Evolutionary conservation across 2,797 vertebrate genomes (phyloP).

Genomic region (Karalla daura): DNA sequence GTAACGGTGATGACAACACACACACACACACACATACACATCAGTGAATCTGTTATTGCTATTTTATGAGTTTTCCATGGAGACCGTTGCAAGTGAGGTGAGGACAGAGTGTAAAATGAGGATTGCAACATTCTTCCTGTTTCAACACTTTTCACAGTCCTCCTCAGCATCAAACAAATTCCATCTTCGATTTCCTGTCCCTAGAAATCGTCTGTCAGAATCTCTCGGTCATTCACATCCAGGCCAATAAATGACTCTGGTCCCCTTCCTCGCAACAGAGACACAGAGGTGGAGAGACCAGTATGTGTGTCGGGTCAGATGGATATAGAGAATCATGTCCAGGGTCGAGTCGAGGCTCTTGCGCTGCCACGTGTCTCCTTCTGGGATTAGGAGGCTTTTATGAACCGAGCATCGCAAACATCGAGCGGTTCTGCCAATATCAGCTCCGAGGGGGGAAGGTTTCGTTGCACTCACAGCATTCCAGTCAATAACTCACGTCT

Average conservation of each 20-base stretch:
- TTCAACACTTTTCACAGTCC: constrained; percentile 38
- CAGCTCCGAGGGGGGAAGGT: constrained; percentile 6
- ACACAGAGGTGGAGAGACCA: background rate
- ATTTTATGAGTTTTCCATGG: constrained; percentile 17
- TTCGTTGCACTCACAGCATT: constrained; percentile 12
- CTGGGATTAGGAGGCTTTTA: constrained; percentile 35
- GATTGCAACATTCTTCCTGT: constrained; percentile 55
- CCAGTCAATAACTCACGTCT: constrained; percentile 13
- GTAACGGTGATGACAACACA: constrained; percentile 2
- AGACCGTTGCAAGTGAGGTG: constrained; percentile 3
- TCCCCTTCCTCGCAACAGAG: background rate
- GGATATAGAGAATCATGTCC: constrained; percentile 13
- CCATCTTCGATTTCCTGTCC: constrained; percentile 46
- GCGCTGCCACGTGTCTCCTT: constrained; percentile 47
- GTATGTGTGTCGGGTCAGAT: constrained; percentile 4
- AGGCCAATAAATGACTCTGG: constrained; percentile 23
- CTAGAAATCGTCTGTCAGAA: constrained; percentile 27
- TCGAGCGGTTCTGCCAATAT: constrained; percentile 37
- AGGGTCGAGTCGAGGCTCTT: constrained; percentile 17
- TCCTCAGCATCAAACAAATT: constrained; percentile 41
- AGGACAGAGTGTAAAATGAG: background rate
- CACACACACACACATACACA: background rate
- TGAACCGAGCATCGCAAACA: constrained; percentile 34
- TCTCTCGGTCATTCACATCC: constrained; percentile 50
- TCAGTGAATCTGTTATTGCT: background rate